Base-by-base conservation (phyloP, 2,113 vertebrate genomes). In the Pampusana beccarii region DNA sequence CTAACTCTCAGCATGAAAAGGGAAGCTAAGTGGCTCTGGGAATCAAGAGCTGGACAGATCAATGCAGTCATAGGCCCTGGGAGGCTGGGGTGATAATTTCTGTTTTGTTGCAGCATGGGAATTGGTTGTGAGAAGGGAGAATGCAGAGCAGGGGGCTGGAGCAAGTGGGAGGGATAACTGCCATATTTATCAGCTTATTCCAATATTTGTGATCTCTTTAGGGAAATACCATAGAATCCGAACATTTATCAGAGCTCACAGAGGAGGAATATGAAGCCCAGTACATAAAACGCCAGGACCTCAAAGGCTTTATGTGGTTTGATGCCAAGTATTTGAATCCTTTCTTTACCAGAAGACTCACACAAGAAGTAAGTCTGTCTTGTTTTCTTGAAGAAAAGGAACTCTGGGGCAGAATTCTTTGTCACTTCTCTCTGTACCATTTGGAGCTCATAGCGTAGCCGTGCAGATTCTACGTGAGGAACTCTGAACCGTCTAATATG, bases 221-320 rank as follows among this genome's bases (percentile, higher is more conserved):
- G 99, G 99, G 99, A 31, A 99, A 99, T 81, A 98, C 99, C 2
- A 94, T 99, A 15, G 99, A 99, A 97, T 98, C 99, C 0, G 99
- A 99, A 95, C 99, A 99, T 88, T 94, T 99, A 26, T 99, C 99
- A 1, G 99, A 99, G 94, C 98, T 99, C 93, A 99, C 99, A 0
- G 99, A 99, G 93, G 99, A 99, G 85, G 99, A 99, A 33, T 99
- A 99, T 5, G 99, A 99, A 88, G 99, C 99, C 70, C 99, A 99
- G 26, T 99, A 99, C 94, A 98, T 98, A 92, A 98, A 99, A 93
- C 98, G 98, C 86, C 99, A 99, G 96, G 99, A 99, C 96, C 98
- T 99, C 86, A 99, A 99, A 96, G 99, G 99, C 51, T 99, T 99
- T 94, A 98, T 99, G 99, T 99, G 99, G 98, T 97, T 99, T 36